Base-by-base conservation (phyloP, 1,140 invertebrate genomes). In the Formica selysi region DNA sequence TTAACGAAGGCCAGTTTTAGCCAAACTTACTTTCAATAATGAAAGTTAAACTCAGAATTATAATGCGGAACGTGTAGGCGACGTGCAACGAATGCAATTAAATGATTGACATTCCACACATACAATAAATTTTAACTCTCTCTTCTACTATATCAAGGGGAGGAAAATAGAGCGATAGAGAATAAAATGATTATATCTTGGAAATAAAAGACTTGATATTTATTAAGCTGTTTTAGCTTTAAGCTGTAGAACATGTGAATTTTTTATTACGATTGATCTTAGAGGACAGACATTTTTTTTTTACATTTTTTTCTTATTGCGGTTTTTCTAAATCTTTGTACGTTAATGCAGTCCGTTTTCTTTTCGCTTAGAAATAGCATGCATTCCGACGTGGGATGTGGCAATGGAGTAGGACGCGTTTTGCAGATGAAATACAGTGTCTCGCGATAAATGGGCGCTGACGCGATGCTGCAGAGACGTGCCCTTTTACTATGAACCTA, bases 401-500 rank as follows among this genome's bases (percentile, higher is more conserved):
- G 3, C 44, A n/a, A 51, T 11, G 48, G 1, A 7, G 48, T 22
- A 16, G 76, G 76, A 48, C 48, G 38, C 48, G 78, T 80, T 73
- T 83, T 38, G 68, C 29, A 73, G 54, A 73, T 83, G 79, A 83
- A 74, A 73, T 83, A 83, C 79, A 59, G 79, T 61, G 38, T 19
- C 11, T 38, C 67, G 54, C 79, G 79, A 83, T 73, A 83, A 74
- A 83, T 83, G 68, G 79, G 41, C 11, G 79, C 68, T 74, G 79
- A 83, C 54, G 71, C 79, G 54, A 61, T 70, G 38, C 76, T 38
- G 32, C 36, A 22, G 51, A 73, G 79, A 81, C 51, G 51, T 81
- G 67, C 67, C 79, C 79, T 81, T 81, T 83, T 73, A 73, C 67
- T 74, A 13, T 74, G 79, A 74, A 83, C 29, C 68, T 44, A 62